These are phyloP conservation scores for Cynopterus brachyotis DNA, from an alignment of 2,113 vertebrate genomes.

Conservation along the genomic window DNA sequence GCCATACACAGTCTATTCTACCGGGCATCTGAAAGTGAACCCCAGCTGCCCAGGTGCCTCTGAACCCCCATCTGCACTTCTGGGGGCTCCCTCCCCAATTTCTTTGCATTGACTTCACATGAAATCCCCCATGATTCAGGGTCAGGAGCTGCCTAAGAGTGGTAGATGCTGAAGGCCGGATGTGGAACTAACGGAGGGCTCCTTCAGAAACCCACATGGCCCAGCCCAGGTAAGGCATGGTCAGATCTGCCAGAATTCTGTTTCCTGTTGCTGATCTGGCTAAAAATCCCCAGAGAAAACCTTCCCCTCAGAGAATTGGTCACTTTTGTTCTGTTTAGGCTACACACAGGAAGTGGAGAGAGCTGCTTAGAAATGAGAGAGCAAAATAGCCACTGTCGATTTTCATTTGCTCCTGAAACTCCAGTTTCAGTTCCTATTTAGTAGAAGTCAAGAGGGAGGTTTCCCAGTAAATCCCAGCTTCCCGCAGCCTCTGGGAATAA, in stretches of 20 bases:
- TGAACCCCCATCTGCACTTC: background rate
- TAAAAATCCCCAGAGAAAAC: constrained; percentile 29
- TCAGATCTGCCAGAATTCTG: background rate
- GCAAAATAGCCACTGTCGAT: background rate
- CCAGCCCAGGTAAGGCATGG: accelerated
- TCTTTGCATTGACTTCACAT: background rate
- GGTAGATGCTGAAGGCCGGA: too few relatives aligned
- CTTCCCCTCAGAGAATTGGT: background rate
- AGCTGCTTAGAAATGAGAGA: background rate
- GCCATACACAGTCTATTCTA: background rate
- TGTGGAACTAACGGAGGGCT: background rate
- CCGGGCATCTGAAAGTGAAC: background rate
- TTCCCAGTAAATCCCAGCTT: background rate
- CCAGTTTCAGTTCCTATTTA: background rate
- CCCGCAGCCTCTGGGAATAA: background rate
- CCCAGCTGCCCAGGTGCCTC: accelerated
- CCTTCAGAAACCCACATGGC: background rate
- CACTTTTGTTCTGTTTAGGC: background rate
- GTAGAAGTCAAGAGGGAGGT: background rate
- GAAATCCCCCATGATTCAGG: background rate
- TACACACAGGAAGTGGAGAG: constrained; percentile 60
- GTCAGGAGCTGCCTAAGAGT: too few relatives aligned
- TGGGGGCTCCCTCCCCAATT: background rate
- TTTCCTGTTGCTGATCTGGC: background rate
- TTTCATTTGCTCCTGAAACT: constrained; percentile 34